A percentile compares a stretch with the other conserved stretches of the same genome.
phyloP scores from a whole-genome alignment of 2,113 vertebrate species.

The Dasyornis broadbenti region DNA sequence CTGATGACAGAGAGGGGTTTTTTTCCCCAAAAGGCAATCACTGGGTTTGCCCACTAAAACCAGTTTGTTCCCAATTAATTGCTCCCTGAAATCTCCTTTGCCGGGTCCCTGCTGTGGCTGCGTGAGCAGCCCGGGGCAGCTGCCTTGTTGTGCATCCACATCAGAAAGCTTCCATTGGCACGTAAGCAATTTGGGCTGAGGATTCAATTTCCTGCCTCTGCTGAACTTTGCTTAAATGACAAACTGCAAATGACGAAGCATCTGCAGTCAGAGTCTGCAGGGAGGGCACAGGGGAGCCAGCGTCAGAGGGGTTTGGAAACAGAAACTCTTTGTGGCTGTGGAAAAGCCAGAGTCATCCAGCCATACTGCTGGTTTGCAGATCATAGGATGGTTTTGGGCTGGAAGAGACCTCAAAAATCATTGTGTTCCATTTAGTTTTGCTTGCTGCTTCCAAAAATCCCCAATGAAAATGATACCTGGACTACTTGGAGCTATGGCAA shows the following conservation, averaged over 20 bases:
- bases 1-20: neutral
- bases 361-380: neutral
- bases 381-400: neutral
- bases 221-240: conserved; percentile 35
- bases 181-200: neutral
- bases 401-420: neutral
- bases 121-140: neutral
- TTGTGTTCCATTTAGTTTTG: neutral
- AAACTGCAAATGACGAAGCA: neutral
- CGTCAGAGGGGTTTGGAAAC: neutral
- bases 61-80: neutral
- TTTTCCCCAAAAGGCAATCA: accelerated
- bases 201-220: conserved; percentile 55
- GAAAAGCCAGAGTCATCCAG: neutral
- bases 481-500: neutral
- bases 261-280: neutral
- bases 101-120: neutral
- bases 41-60: neutral
- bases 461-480: neutral
- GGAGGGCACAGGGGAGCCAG: neutral
- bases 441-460: neutral
- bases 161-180: neutral
- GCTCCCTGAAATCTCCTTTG: neutral
- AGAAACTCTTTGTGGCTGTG: neutral
- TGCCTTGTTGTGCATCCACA: neutral